phyloP scores from a whole-genome alignment of 2,888 invertebrate genomes.

The Caenorhabditis becei region DNA sequence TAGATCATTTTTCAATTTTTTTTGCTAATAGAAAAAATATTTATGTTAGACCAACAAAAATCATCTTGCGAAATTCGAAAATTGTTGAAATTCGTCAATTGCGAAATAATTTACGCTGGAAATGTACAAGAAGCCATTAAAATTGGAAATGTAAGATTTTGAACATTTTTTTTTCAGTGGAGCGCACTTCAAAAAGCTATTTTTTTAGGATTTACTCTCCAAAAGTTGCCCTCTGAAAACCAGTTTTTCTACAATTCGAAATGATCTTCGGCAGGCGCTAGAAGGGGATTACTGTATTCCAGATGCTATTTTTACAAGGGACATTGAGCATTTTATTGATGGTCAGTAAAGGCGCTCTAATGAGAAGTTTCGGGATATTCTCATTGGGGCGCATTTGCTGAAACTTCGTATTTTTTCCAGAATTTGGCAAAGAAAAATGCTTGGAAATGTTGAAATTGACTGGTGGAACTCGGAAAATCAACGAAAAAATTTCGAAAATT shows the following conservation, averaged over 20 bases:
- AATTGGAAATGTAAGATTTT: conserved; percentile 2
- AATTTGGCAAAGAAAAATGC: conserved; percentile 22
- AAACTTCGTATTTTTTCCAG: neutral
- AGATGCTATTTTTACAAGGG: neutral
- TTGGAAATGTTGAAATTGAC: neutral
- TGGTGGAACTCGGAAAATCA: conserved; percentile 2
- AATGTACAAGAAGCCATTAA: neutral
- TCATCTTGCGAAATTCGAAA: too few species aligned
- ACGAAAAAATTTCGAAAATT: conserved; percentile 6
- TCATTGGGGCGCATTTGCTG: too few species aligned
- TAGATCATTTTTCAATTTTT: neutral
- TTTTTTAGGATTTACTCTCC: conserved; percentile 11
- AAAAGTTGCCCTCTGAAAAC: neutral
- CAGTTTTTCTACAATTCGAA: neutral
- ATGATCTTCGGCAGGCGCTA: conserved; percentile 2
- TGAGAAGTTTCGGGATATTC: too few species aligned
- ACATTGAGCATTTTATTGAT: conserved; percentile 2
- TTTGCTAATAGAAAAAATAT: neutral
- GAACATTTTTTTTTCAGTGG: conserved; percentile 4
- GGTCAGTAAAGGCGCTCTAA: too few species aligned
- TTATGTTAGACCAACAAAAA: neutral
- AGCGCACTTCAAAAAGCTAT: neutral
- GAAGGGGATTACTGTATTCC: conserved; percentile 40
- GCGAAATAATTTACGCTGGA: neutral
- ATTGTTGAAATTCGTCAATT: conserved; percentile 3